phyloP scores from a whole-genome alignment of 2,888 invertebrate species.

The Noctuana brunneofusca region DNA sequence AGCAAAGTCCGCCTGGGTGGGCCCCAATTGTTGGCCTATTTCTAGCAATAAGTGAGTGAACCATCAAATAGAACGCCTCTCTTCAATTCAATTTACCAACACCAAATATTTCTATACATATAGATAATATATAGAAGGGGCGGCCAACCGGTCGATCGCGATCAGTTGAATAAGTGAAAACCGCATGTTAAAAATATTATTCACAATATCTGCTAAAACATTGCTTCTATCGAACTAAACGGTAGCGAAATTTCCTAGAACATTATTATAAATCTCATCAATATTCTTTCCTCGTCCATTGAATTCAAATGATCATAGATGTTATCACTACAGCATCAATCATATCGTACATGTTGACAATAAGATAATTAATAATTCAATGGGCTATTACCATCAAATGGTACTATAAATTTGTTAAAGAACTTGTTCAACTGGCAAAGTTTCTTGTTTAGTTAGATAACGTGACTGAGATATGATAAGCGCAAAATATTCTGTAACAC shows the following conservation, averaged over 20 bases:
- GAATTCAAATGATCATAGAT: constrained; percentile 29
- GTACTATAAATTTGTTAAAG: constrained; percentile 5
- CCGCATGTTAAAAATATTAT: too few relatives aligned
- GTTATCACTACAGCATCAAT: constrained; percentile 26
- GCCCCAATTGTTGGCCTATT: constrained; percentile 11
- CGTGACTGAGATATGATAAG: neutral
- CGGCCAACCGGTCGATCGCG: too few relatives aligned
- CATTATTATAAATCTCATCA: constrained; percentile 9
- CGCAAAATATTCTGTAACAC: too few relatives aligned
- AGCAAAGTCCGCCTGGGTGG: constrained; percentile 15
- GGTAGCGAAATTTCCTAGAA: constrained; percentile 8
- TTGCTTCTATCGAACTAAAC: neutral
- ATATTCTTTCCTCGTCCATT: constrained; percentile 29
- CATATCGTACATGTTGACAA: constrained; percentile 24
- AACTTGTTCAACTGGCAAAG: constrained; percentile 9
- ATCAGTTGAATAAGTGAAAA: too few relatives aligned
- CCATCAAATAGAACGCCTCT: neutral
- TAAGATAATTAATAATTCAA: constrained; percentile 29
- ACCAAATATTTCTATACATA: too few relatives aligned
- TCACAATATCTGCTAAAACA: too few relatives aligned
- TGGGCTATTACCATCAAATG: constrained; percentile 18
- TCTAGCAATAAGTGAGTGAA: constrained; percentile 13
- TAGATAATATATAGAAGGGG: too few relatives aligned
- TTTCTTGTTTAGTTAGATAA: neutral
- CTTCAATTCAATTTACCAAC: constrained; percentile 3